Base-by-base conservation (phyloP, 2,797 vertebrate genomes). In the Philypnodon macrostomus region DNA sequence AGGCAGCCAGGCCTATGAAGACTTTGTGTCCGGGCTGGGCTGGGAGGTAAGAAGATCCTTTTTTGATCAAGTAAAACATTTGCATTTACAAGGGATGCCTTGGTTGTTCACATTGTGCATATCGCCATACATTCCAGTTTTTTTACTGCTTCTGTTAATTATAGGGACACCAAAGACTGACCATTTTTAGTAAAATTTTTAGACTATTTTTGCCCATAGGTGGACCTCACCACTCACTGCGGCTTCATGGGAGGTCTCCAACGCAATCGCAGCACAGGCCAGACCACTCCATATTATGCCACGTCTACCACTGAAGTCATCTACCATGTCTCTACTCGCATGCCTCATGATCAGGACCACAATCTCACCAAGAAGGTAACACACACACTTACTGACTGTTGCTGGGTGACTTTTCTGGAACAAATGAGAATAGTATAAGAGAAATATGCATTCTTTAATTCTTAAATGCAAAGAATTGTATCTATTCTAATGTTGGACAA, bases 211-310 rank as follows among this genome's bases (percentile, higher is more conserved):
- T 73, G 18, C 47, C n/a, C n/a, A 2, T 55, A 99, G 96, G 94
- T 99, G 64, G 93, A 99, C 81, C 92, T 99, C 48, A 92, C 95
- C 47, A 95, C 90, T 80, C 96, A 99, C 79, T 98, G 94, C 75
- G 96, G 96, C 53, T 99, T 98, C 85, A 95, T 98, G 94, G 96
- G 96, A 70, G 96, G 96, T 65, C 87, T 98, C 34, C 96, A 99
- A 67, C 92, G 91, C 85, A 98, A 99, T 74, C 94, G 91, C 78
- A 99, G 96, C 77, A 99, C 96, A 47, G 96, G 96, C 35, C 77
- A 95, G 74, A 96, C 93, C 64, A 95, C 95, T 47, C 94, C 95
- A 0, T 98, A 98, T 85, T 98, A 94, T 67, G 93, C 96, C 90
- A 98, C 95, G 53, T 99, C 96, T 62, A 97, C 94, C 11, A 95